Evolutionary conservation across 2,888 invertebrate genomes (phyloP), one percentile per base, ranked within the genome.

Genomic region (Ochropleura plecta): DNA sequence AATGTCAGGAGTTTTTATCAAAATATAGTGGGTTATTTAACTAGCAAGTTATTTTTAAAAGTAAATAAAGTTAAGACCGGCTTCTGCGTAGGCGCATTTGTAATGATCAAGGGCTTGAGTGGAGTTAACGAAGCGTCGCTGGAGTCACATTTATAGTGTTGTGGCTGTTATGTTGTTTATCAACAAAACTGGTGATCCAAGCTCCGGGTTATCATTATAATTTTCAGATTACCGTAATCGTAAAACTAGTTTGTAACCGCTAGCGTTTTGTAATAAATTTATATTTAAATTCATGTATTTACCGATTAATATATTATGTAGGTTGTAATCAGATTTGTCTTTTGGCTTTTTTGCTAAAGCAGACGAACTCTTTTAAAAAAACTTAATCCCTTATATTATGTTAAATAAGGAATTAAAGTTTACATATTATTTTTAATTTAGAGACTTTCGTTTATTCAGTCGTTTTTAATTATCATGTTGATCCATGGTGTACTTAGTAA

Each of bases 101-200:
- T 66, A 18, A 42, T 44, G 51, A 59, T 49, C 59, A 69, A 78
- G 53, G 49, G 10, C 57, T 30, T 2, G 53, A 55, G 73, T 68
- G 64, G 55, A 40, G 70, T 30, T 70, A 67, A 60, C 40, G 70
- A 59, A 18, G 66, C 51, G 63, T 18, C 30, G 62, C 46, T 44
- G 57, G 73, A 57, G 59, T 48, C 48, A 18, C 6, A 14, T 30
- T 30, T 30, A 30, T 18, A n/a, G 20, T 57, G 57, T 73, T 46
- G 49, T 44, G 62, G 14, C 10, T 16, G 5, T 57, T 57, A 30
- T 10, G 51, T 57, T 78, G 78, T 81, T 82, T 78, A 74, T 78
- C 62, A 82, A 78, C 74, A 82, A 63, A n/a, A 44, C n/a, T 14
- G 44, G 7, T 14, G 18, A 20, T 20, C 42, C 46, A 14, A 9